Evolutionary conservation across 2,113 vertebrate genomes (phyloP).

Genomic region (Pogona vitticeps): DNA sequence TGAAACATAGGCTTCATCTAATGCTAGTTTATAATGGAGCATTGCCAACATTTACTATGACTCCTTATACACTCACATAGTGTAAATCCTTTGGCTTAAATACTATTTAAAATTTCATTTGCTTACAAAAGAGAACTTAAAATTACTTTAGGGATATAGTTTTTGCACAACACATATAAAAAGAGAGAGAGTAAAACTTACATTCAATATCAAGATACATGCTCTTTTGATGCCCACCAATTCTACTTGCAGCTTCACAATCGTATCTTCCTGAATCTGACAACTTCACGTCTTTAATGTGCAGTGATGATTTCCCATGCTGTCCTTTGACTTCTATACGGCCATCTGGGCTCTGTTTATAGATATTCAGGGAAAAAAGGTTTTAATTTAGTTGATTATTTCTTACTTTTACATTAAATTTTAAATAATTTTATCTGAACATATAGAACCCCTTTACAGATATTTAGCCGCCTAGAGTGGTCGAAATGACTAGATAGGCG

Average conservation of each 20-base stretch:
- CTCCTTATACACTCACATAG: background rate
- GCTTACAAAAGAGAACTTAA: background rate
- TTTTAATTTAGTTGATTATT: conserved; percentile 38
- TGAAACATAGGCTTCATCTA: too few species aligned
- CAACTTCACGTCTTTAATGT: conserved; percentile 87
- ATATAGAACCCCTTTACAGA: background rate
- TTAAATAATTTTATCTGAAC: conserved; percentile 40
- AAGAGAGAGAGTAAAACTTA: conserved; percentile 74
- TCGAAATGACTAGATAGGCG: too few species aligned
- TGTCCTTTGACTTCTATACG: conserved; percentile 91
- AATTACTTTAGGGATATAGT: too few species aligned
- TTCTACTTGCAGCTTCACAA: conserved; percentile 96
- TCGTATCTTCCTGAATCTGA: conserved; percentile 92
- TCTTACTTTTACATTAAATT: conserved; percentile 44
- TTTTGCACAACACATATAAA: conserved; percentile 48
- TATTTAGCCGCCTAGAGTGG: too few species aligned
- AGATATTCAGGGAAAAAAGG: conserved; percentile 61
- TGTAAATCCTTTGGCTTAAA: too few species aligned
- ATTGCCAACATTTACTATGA: too few species aligned
- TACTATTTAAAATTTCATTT: background rate
- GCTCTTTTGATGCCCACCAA: conserved; percentile 96
- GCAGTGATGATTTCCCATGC: conserved; percentile 89
- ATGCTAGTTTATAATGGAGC: too few species aligned
- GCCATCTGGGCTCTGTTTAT: conserved; percentile 88
- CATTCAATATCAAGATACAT: conserved; percentile 98